Evolutionary conservation across 2,113 vertebrate genomes (phyloP).

Genomic region (Ondatra zibethicus): DNA sequence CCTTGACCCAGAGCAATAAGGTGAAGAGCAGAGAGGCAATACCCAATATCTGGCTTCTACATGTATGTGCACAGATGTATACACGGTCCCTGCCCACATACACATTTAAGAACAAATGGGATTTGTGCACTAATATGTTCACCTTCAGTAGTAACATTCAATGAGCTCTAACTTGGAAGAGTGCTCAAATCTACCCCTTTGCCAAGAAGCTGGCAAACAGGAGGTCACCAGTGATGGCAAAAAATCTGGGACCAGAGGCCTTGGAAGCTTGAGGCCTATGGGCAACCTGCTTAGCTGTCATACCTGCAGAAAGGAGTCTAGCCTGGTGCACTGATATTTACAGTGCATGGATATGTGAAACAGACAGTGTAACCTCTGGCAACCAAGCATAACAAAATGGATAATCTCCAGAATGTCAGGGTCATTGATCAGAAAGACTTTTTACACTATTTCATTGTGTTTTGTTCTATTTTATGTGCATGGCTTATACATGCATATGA

Average conservation of each 20-base stretch:
- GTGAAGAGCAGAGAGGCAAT: neutral
- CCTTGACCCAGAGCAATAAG: neutral
- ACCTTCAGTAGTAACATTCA: neutral
- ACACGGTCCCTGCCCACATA: neutral
- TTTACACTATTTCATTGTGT: neutral
- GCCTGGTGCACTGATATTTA: neutral
- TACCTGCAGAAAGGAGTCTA: neutral
- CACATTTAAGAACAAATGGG: neutral
- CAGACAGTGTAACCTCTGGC: neutral
- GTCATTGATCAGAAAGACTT: conserved; percentile 4
- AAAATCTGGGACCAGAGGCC: neutral
- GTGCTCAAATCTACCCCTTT: neutral
- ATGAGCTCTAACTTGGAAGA: neutral
- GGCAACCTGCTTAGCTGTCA: rapidly evolving
- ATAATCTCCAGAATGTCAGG: neutral
- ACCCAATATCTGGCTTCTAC: neutral
- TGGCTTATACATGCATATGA: too few relatives aligned
- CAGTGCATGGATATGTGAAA: neutral
- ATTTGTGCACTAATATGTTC: neutral
- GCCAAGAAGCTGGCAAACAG: neutral
- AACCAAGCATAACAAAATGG: neutral
- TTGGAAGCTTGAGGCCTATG: rapidly evolving
- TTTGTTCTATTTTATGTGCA: too few relatives aligned
- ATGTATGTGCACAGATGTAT: neutral
- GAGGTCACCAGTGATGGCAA: neutral